Evolutionary conservation across 2,113 vertebrate genomes (phyloP).

Genomic region (Datnioides undecimradiatus): DNA sequence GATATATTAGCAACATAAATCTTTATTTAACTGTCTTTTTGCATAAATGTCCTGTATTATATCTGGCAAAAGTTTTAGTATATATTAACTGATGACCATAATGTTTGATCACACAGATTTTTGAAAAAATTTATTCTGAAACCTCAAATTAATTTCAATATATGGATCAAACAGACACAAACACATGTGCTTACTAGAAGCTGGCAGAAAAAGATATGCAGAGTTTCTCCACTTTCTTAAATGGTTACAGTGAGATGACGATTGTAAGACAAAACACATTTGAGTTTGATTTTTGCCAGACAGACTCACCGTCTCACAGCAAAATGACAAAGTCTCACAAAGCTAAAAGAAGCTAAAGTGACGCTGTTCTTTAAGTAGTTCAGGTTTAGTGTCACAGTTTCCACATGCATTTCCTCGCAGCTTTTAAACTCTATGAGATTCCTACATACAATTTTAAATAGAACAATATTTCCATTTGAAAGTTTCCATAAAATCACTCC

Average conservation of each 20-base stretch:
- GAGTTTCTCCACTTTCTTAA: not conserved
- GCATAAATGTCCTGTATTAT: not conserved
- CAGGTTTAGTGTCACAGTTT: not conserved
- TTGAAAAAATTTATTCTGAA: not conserved
- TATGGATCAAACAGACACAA: no score
- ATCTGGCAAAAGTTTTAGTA: not conserved
- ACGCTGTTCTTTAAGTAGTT: not conserved
- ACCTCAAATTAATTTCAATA: not conserved
- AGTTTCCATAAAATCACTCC: not conserved
- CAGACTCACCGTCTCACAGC: not conserved
- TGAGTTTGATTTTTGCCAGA: not conserved
- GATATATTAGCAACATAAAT: not conserved
- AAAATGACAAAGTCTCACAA: not conserved
- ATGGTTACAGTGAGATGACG: not conserved
- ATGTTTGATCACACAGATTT: not conserved
- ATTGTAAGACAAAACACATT: not conserved
- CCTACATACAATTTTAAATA: no score
- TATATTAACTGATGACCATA: slow-evolving; percentile 9
- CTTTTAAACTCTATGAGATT: no score
- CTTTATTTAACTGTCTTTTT: not conserved
- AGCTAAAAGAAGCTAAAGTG: not conserved
- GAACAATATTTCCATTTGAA: no score
- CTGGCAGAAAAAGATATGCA: not conserved
- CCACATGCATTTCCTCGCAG: not conserved
- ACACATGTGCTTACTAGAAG: no score